These are phyloP conservation scores for Polymixis lichenea DNA, from an alignment of 2,888 invertebrate genomes.

Conservation along the genomic window DNA sequence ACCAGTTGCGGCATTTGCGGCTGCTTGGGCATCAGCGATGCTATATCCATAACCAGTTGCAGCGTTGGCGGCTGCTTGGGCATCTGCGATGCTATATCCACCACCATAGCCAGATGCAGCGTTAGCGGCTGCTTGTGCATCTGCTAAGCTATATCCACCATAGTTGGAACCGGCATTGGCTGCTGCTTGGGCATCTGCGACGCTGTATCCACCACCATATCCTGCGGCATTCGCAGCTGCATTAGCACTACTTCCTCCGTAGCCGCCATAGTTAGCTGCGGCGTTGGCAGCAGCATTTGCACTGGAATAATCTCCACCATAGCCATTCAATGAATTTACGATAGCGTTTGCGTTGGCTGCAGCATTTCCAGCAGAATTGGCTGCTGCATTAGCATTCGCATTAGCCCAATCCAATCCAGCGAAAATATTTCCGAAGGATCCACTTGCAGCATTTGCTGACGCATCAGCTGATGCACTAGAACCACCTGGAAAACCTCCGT, in stretches of 20 bases:
- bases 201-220: conserved; percentile 49
- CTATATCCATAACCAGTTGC: conserved; percentile 8
- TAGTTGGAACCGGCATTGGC: conserved; percentile 11
- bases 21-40: conserved; percentile 31
- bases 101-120: conserved; percentile 14
- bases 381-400: conserved; percentile 39
- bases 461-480: conserved; percentile 55
- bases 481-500: conserved; percentile 30
- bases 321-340: conserved; percentile 25
- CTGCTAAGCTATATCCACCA: conserved; percentile 40
- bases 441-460: conserved; percentile 30
- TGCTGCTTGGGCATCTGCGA: conserved; percentile 34
- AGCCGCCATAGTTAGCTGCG: conserved; percentile 16
- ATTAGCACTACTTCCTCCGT: conserved; percentile 19
- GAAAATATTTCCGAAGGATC: conserved; percentile 31
- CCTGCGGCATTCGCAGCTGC: conserved; percentile 34
- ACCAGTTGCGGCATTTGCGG: conserved; percentile 10
- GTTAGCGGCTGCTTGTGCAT: conserved; percentile 26
- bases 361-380: conserved; percentile 31
- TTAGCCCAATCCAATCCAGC: conserved; percentile 41
- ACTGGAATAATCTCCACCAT: conserved; percentile 34
- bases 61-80: conserved; percentile 33
- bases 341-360: conserved; percentile 41
- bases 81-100: conserved; percentile 27
- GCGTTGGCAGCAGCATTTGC: conserved; percentile 39